Evolutionary conservation across 2,888 invertebrate genomes (phyloP).

Genomic region (Agrochola macilenta): DNA sequence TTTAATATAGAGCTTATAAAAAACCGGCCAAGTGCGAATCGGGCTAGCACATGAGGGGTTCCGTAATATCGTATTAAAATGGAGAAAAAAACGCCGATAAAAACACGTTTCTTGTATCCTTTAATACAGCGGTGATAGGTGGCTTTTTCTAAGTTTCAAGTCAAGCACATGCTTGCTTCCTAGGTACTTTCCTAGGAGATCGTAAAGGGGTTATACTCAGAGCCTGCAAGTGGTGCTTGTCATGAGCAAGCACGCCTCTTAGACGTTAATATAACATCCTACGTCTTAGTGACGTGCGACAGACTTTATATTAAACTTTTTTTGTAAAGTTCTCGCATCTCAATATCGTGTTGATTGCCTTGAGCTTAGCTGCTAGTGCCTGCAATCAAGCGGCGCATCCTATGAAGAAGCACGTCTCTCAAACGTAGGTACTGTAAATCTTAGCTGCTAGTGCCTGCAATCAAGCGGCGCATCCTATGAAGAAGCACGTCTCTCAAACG

Average conservation of each 20-base stretch:
- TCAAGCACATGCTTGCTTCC: background rate
- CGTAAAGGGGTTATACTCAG: background rate
- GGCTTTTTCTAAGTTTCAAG: too few species aligned
- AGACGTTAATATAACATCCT: background rate
- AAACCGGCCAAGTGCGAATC: too few species aligned
- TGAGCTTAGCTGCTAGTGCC: background rate
- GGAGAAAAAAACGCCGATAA: too few species aligned
- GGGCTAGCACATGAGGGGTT: too few species aligned
- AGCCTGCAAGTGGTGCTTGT: conserved; percentile 4
- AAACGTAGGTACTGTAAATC: background rate
- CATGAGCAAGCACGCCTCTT: conserved; percentile 16
- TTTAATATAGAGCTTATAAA: background rate
- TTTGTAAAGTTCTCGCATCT: background rate
- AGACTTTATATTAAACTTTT: conserved; percentile 1
- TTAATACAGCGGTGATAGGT: too few species aligned
- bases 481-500: too few species aligned
- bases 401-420: conserved; percentile 13
- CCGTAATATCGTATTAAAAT: too few species aligned
- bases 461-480: background rate
- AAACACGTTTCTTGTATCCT: too few species aligned
- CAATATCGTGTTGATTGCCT: conserved; percentile 4
- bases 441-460: background rate
- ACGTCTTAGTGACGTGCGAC: background rate
- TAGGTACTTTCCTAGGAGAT: background rate
- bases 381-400: background rate